phyloP scores from a whole-genome alignment of 2,888 invertebrate genomes.

The Lasioglossum calceatum region DNA sequence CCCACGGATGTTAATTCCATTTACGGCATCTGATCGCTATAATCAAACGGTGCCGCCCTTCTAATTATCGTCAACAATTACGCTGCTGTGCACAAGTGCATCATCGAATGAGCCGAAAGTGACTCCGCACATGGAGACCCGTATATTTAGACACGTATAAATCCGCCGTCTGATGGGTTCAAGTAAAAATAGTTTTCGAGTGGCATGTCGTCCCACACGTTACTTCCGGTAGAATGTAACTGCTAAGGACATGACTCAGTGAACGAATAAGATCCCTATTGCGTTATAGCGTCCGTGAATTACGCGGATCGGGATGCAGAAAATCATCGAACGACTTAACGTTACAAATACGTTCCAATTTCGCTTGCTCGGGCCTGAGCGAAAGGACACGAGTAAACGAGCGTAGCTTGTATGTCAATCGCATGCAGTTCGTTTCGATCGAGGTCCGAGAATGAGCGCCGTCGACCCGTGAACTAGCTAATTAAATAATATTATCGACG shows the following conservation, averaged over 20 bases:
- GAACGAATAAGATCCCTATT: background rate
- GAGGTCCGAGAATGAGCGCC: conserved; percentile 1
- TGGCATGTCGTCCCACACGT: conserved; percentile 19
- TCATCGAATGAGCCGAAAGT: conserved; percentile 31
- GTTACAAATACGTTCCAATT: background rate
- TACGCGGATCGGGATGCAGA: background rate
- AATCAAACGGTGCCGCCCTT: background rate
- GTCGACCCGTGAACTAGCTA: background rate
- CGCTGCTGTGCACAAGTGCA: background rate
- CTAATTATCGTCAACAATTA: background rate
- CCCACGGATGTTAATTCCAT: background rate
- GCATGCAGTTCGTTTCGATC: conserved; percentile 11
- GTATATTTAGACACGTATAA: conserved; percentile 29
- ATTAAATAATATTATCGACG: conserved; percentile 16
- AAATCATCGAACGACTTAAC: background rate
- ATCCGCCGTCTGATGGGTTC: conserved; percentile 29
- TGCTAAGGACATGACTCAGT: conserved; percentile 29
- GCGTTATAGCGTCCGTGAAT: conserved; percentile 12
- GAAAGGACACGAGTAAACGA: too few species aligned
- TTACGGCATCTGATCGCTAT: background rate
- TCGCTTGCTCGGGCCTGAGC: background rate
- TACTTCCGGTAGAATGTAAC: conserved; percentile 42
- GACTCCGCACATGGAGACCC: background rate
- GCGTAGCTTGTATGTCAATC: background rate
- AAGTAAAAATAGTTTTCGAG: conserved; percentile 60